Conservation (phyloP, 2,888 invertebrate genomes). For the Clepsis dumicolana region DNA sequence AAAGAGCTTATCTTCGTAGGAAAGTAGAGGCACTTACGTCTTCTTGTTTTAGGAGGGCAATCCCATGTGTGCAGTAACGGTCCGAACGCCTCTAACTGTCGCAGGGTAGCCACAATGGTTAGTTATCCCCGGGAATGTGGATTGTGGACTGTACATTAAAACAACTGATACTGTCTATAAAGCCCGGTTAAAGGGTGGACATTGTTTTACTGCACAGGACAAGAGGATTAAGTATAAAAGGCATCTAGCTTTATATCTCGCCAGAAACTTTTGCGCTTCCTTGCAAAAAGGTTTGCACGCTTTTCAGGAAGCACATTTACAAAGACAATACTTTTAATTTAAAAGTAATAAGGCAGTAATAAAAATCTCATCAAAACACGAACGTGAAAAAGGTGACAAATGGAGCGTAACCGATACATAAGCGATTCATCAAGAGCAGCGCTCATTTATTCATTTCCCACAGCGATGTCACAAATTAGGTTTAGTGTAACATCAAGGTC, state of each 20-base stretch:
- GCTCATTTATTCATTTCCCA: constrained; percentile 56
- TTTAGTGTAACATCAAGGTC: constrained; percentile 65
- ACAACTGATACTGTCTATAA: constrained; percentile 9
- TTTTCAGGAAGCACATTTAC: too few species aligned
- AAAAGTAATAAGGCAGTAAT: too few species aligned
- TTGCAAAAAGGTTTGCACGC: background rate
- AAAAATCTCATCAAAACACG: constrained; percentile 9
- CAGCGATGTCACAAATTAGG: constrained; percentile 68
- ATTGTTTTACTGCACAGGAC: background rate
- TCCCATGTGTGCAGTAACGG: constrained; percentile 42
- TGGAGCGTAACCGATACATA: constrained; percentile 7
- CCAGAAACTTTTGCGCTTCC: background rate
- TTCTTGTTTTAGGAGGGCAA: too few species aligned
- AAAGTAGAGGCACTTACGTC: too few species aligned
- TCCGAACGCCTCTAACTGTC: constrained; percentile 45
- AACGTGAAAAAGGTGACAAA: constrained; percentile 6
- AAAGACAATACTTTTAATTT: too few species aligned
- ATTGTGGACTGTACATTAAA: constrained; percentile 21
- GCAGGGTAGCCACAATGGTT: constrained; percentile 45
- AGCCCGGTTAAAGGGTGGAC: background rate
- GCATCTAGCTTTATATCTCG: background rate
- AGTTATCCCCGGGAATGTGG: constrained; percentile 40
- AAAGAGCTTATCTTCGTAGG: too few species aligned
- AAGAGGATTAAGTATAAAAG: background rate
- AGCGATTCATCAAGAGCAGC: background rate